Evolutionary conservation across 2,888 invertebrate species (phyloP).

Genomic region (Chironomus riparius): DNA sequence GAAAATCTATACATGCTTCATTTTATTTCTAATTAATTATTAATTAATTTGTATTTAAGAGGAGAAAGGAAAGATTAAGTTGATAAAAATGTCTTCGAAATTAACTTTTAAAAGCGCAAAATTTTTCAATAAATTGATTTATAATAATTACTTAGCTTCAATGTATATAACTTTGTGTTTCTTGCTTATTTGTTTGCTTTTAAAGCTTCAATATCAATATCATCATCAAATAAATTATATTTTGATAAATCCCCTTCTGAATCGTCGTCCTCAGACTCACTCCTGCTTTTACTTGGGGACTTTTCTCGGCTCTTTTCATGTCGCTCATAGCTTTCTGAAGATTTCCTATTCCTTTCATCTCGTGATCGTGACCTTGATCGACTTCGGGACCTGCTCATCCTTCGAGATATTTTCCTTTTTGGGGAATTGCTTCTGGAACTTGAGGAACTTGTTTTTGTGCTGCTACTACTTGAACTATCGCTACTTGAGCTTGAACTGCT

Average conservation of each 20-base stretch:
- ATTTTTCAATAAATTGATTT: neutral
- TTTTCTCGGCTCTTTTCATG: neutral
- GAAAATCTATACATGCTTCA: too few relatives aligned
- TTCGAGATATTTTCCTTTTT: neutral
- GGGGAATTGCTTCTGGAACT: neutral
- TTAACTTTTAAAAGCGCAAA: neutral
- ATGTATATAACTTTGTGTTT: neutral
- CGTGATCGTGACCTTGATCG: neutral
- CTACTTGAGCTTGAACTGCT: neutral
- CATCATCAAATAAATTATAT: slow-evolving; percentile 23
- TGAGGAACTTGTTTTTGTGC: slow-evolving; percentile 1
- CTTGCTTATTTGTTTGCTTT: neutral
- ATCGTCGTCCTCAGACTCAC: neutral
- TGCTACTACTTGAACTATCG: neutral
- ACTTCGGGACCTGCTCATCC: neutral
- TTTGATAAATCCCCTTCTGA: slow-evolving; percentile 17
- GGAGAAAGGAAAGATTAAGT: too few relatives aligned
- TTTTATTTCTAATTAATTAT: too few relatives aligned
- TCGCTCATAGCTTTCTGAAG: neutral
- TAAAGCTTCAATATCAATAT: slow-evolving; percentile 12
- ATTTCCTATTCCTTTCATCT: neutral
- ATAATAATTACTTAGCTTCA: neutral
- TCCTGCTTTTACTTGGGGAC: neutral
- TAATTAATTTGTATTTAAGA: too few relatives aligned
- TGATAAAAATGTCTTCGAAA: too few relatives aligned